Conservation (phyloP, 2,888 invertebrate species). For the Ctena decussata region DNA sequence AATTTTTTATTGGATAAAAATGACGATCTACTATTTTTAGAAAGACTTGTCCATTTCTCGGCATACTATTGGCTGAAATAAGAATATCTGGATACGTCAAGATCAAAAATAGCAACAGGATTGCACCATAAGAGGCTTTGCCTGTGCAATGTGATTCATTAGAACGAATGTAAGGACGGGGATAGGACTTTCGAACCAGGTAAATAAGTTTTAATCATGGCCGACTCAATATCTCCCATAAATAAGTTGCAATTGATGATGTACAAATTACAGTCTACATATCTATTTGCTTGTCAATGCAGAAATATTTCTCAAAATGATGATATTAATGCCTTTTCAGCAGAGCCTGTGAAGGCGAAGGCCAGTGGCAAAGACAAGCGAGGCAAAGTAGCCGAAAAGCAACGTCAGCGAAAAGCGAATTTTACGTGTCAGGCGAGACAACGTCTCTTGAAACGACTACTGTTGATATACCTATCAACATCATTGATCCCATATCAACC, state of each 20-base stretch:
- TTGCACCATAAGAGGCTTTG: slow-evolving; percentile 76
- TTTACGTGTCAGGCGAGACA: slow-evolving; percentile 56
- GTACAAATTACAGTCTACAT: neutral
- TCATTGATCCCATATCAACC: slow-evolving; percentile 18
- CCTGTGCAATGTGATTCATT: slow-evolving; percentile 64
- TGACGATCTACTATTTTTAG: slow-evolving; percentile 2
- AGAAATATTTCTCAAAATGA: neutral
- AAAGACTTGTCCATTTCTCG: slow-evolving; percentile 18
- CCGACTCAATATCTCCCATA: neutral
- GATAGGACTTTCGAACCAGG: slow-evolving; percentile 72
- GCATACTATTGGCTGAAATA: slow-evolving; percentile 42
- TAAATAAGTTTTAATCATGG: slow-evolving; percentile 37
- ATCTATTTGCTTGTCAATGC: neutral
- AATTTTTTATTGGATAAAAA: neutral
- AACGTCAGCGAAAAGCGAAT: slow-evolving; percentile 30
- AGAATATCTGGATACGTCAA: slow-evolving; percentile 33
- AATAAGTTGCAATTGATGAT: neutral
- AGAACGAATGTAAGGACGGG: slow-evolving; percentile 69
- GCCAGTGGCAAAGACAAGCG: slow-evolving; percentile 27
- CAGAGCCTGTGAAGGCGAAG: slow-evolving; percentile 49
- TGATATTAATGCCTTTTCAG: slow-evolving; percentile 39
- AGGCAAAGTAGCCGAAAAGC: slow-evolving; percentile 51
- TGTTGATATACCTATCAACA: slow-evolving; percentile 58
- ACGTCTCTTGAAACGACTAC: slow-evolving; percentile 36
- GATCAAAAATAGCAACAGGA: slow-evolving; percentile 67